Base-by-base conservation (phyloP, 2,113 vertebrate species). In the Sturnira hondurensis region DNA sequence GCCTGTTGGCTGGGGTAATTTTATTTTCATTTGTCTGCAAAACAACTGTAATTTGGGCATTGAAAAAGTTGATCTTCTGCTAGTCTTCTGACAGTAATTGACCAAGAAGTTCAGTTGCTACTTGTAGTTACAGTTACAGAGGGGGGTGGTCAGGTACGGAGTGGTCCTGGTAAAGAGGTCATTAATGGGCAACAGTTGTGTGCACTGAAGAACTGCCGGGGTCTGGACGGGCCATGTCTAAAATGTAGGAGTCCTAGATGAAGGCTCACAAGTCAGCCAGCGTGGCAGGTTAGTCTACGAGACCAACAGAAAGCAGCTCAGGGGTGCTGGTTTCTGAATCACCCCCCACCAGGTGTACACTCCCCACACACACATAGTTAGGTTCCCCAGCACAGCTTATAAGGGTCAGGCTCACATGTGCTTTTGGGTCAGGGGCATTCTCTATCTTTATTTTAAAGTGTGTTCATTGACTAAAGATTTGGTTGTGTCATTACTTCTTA, bases 1-100 rank as follows among this genome's bases (percentile, higher is more conserved):
- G 20, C 52, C 76, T 43, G 4, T 71, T 84, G 92, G 43, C 28
- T 71, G n/a, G 36, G 71, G 17, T 80, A 24, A 54, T 90, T 94
- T 93, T 94, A 54, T 84, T 94, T 81, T 84, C 67, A 71, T 94
- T 94, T 92, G 45, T 74, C 82, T 96, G 45, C 38, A 77, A 68
- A 95, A 43, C 80, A 88, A 67, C 80, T 77, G 26, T 78, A 71
- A 0, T 54, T 91, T 90, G 20, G 19, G 54, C n/a, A 87, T 93
- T 77, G 45, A 61, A 22, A 9, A 17, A 70, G 45, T 88, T 85
- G 22, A 14, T 89, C 28, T 41, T 83, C n/a, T 82, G 8, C 33
- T 43, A 22, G 38, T 58, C 50, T 86, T 87, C 31, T 94, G 78
- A 71, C 16, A 93, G 41, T 54, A 93, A 80, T 50, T 93, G 77